These are phyloP conservation scores for Rhagologus leucostigma DNA, from an alignment of 2,113 vertebrate genomes.

Conservation along the genomic window DNA sequence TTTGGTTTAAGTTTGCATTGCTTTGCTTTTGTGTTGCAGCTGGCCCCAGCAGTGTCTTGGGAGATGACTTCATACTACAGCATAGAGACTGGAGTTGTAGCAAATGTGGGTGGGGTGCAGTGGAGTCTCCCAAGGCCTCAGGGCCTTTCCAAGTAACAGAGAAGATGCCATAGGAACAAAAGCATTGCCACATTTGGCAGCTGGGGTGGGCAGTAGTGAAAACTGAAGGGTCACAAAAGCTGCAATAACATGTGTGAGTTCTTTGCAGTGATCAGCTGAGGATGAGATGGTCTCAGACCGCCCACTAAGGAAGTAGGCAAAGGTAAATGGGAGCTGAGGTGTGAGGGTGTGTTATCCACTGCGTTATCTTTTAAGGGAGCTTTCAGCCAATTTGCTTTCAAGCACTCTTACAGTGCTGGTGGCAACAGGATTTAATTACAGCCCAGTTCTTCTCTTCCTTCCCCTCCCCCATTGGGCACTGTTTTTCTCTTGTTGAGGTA, in stretches of 20 bases:
- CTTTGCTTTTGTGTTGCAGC: conserved; percentile 44
- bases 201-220: neutral
- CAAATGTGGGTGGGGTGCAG: conserved; percentile 5
- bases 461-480: neutral
- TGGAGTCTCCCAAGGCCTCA: conserved; percentile 1
- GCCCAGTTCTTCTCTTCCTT: neutral
- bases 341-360: neutral
- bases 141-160: conserved; percentile 13
- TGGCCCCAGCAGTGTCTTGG: conserved; percentile 43
- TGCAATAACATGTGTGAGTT: neutral
- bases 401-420: neutral
- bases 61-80: conserved; percentile 43
- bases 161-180: conserved; percentile 36
- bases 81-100: conserved; percentile 1
- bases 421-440: neutral
- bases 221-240: neutral
- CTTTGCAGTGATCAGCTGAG: neutral
- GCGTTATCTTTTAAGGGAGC: neutral
- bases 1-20: conserved; percentile 20
- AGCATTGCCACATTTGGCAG: conserved; percentile 9
- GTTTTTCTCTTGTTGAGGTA: neutral
- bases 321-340: neutral
- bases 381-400: neutral
- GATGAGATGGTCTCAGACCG: neutral
- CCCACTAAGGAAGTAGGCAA: neutral